These are phyloP conservation scores for Neuroterus valhalla DNA, from an alignment of 1,140 invertebrate species.

Conservation along the genomic window DNA sequence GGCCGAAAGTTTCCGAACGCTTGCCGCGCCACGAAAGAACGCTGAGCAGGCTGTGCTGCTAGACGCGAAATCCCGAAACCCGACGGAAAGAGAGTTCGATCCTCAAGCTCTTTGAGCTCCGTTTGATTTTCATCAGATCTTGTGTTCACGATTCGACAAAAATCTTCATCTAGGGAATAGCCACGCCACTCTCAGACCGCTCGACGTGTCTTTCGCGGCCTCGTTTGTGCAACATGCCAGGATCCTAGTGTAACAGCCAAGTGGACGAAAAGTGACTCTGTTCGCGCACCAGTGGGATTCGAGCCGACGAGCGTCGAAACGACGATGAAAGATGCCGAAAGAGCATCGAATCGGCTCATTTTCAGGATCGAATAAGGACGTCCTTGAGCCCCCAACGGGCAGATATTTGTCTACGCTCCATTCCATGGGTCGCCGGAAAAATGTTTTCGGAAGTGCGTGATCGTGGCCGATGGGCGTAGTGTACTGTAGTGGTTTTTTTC, in stretches of 20 bases:
- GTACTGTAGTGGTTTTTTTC: slow-evolving; percentile 31
- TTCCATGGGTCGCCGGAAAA: slow-evolving; percentile 31
- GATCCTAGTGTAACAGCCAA: slow-evolving; percentile 12
- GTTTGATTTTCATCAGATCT: not conserved
- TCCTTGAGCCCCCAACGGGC: not conserved
- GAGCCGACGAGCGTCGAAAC: slow-evolving; percentile 38
- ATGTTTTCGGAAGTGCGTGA: slow-evolving; percentile 49
- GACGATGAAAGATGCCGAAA: slow-evolving; percentile 21
- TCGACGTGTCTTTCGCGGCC: slow-evolving; percentile 1
- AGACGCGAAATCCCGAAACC: slow-evolving; percentile 51
- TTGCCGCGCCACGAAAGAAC: slow-evolving; percentile 68
- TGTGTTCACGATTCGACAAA: not conserved
- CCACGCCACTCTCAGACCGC: not conserved
- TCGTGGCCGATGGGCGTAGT: slow-evolving; percentile 48
- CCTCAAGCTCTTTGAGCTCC: not conserved
- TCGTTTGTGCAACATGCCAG: slow-evolving; percentile 22
- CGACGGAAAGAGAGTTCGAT: slow-evolving; percentile 17
- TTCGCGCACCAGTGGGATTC: slow-evolving; percentile 35
- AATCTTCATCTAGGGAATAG: not conserved
- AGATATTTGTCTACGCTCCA: not conserved
- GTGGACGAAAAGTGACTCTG: slow-evolving; percentile 32
- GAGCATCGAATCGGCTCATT: not conserved
- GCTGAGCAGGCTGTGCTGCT: slow-evolving; percentile 55
- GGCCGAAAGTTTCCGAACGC: slow-evolving; percentile 59
- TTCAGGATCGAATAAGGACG: not conserved